Percentiles rank a stretch among this genome's conserved stretches.
Evolutionary conservation across 2,113 vertebrate species (phyloP).

Genomic region (Trichomycterus rosablanca): DNA sequence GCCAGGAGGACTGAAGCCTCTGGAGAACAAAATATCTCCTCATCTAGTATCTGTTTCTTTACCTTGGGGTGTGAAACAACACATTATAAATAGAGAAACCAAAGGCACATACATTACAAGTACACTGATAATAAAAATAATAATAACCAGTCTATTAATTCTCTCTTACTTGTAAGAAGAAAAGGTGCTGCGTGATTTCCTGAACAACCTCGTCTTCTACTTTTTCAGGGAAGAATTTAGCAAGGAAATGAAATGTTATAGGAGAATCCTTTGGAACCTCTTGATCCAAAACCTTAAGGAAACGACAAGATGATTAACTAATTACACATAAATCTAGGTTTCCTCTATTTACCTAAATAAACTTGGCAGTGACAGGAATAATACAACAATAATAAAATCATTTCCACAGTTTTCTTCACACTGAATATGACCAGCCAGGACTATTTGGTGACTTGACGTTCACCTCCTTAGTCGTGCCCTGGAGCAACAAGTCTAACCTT

Average conservation of each 20-base stretch:
- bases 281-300: slow-evolving; percentile 81
- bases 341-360: no score
- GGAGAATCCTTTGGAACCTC: slow-evolving; percentile 91
- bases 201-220: slow-evolving; percentile 89
- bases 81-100: not conserved
- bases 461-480: no score
- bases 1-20: slow-evolving; percentile 87
- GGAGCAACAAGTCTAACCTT: no score
- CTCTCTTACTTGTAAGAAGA: slow-evolving; percentile 83
- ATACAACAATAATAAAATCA: no score
- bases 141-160: not conserved
- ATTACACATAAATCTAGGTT: no score
- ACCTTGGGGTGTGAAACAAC: slow-evolving; percentile 65
- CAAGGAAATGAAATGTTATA: slow-evolving; percentile 83
- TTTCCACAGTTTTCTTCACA: no score
- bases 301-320: not conserved
- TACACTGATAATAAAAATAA: no score
- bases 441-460: no score
- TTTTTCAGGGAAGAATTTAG: slow-evolving; percentile 92
- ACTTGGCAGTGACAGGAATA: no score
- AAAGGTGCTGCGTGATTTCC: slow-evolving; percentile 92
- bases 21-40: slow-evolving; percentile 90
- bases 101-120: not conserved
- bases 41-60: slow-evolving; percentile 91
- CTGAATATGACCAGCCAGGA: no score